Evolutionary conservation across 2,888 invertebrate genomes (phyloP), one percentile per base, ranked within the genome.

Genomic region (Ptilodon capucinus): DNA sequence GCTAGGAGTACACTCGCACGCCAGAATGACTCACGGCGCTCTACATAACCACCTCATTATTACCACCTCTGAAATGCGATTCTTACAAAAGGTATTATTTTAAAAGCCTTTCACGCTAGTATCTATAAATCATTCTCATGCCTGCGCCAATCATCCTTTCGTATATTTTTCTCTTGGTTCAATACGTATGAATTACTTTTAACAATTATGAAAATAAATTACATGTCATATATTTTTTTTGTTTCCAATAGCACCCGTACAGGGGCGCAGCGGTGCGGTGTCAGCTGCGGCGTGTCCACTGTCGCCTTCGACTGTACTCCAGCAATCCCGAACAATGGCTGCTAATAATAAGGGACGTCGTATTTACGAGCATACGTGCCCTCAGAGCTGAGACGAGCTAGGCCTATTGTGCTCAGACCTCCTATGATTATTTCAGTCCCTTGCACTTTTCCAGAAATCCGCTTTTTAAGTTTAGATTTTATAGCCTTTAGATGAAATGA

Each of bases 361-460:
- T 88, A 89, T 91, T 90, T 90, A 90, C 84, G 91, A 88, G 75
- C 84, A 85, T 88, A 91, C 89, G 91, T 91, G 91, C 89, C 80
- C 79, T 81, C 76, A 68, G 74, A 79, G 79, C 81, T 79, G 79
- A 79, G 87, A 88, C 84, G 86, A 81, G 82, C 82, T 74, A 81
- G 77, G 76, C 79, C 87, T 85, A 90, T 91, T 91, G 90, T 90
- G 77, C 82, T 63, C 62, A 78, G 90, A 90, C 90, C 90, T 89
- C 90, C 90, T 90, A 87, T 84, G 90, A 89, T 88, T 89, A 89
- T 87, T 88, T 83, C 80, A 83, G 76, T 74, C 77, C 75, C 71
- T 81, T 72, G 79, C 80, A 83, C 78, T 86, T 87, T 84, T 87
- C 82, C 79, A 84, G 79, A 83, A 88, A 86, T 82, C 75, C 71